phyloP scores from a whole-genome alignment of 2,888 invertebrate species.

The Tanypteryx hageni region DNA sequence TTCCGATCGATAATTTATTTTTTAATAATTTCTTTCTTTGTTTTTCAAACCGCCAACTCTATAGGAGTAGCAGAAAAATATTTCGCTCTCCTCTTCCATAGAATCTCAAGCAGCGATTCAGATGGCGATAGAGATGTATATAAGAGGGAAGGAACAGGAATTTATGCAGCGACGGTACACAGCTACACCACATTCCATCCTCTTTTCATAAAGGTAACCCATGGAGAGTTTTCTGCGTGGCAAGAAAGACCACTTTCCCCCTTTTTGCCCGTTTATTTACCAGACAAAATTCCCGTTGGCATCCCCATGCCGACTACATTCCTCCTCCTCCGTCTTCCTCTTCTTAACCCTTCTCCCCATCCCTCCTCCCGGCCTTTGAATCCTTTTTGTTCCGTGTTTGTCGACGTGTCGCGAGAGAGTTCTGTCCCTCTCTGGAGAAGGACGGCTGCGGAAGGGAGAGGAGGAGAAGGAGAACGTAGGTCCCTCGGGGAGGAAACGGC shows the following conservation, averaged over 20 bases:
- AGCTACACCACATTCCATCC: background rate
- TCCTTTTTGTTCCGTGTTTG: conserved; percentile 19
- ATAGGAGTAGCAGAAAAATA: no score
- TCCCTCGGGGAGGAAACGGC: conserved; percentile 35
- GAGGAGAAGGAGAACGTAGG: background rate
- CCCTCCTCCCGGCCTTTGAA: background rate
- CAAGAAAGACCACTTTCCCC: background rate
- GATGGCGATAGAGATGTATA: no score
- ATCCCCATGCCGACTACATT: background rate
- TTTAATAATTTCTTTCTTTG: no score
- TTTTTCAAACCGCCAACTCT: no score
- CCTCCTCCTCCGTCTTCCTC: background rate
- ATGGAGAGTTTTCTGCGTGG: background rate
- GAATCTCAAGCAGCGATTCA: no score
- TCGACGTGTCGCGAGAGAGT: conserved; percentile 7
- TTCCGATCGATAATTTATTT: no score
- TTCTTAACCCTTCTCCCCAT: background rate
- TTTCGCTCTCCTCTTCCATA: no score
- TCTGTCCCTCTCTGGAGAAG: background rate
- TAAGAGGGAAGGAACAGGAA: no score
- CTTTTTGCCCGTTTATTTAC: background rate
- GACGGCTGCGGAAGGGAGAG: background rate
- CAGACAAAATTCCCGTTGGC: background rate
- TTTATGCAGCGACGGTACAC: background rate
- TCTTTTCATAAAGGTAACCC: background rate